Conservation (phyloP, 1,140 invertebrate species). For the Macrosteles quadrilineatus region DNA sequence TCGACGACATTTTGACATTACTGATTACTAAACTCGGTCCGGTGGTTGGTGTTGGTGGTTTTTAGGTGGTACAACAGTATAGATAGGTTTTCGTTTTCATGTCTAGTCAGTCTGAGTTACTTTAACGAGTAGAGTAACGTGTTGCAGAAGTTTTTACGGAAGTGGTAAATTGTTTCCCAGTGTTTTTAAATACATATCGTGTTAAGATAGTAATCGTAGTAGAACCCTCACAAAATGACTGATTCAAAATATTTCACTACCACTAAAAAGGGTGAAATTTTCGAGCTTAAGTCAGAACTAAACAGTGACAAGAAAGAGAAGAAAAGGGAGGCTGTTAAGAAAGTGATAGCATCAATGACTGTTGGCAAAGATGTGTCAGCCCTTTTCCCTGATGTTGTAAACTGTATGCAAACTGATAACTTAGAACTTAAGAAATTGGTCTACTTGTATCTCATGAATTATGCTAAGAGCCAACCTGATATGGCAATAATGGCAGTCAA, state of each 20-base stretch:
- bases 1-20: too few relatives aligned
- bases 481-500: slow-evolving; percentile 99
- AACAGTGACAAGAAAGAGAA: slow-evolving; percentile 99
- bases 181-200: too few relatives aligned
- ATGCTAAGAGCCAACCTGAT: slow-evolving; percentile 99
- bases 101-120: too few relatives aligned
- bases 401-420: slow-evolving; percentile 99
- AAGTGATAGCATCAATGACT: slow-evolving; percentile 99
- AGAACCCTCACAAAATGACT: slow-evolving; percentile 92
- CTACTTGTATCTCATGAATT: slow-evolving; percentile 99
- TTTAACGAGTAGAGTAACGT: too few relatives aligned
- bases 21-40: too few relatives aligned
- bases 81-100: too few relatives aligned
- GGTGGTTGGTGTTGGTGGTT: too few relatives aligned
- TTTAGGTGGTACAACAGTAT: too few relatives aligned
- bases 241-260: slow-evolving; percentile 99
- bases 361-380: slow-evolving; percentile 97
- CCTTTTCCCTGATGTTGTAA: slow-evolving; percentile 98
- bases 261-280: slow-evolving; percentile 99
- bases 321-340: slow-evolving; percentile 99
- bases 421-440: slow-evolving; percentile 99
- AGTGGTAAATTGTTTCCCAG: too few relatives aligned
- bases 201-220: too few relatives aligned
- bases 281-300: slow-evolving; percentile 97
- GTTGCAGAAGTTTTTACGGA: too few relatives aligned